phyloP scores from a whole-genome alignment of 2,888 invertebrate genomes.

The Tinea pellionella region DNA sequence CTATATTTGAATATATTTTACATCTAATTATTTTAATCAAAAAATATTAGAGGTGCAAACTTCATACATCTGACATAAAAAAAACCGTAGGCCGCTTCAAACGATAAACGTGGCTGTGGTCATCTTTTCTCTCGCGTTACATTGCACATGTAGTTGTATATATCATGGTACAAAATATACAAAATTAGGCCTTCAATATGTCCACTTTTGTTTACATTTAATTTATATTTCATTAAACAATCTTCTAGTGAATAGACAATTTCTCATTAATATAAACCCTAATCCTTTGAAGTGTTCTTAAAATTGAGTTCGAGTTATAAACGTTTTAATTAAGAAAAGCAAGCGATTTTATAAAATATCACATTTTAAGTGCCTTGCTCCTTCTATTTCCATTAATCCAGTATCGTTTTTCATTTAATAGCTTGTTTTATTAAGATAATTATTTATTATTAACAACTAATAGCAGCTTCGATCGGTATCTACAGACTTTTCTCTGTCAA shows the following conservation, averaged over 20 bases:
- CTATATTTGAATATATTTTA: no score
- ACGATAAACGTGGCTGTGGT: no score
- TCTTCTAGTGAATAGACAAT: background rate
- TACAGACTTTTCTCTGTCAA: no score
- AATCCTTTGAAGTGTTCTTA: background rate
- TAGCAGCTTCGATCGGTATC: no score
- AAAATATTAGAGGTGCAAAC: no score
- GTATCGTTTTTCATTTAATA: background rate
- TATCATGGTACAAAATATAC: no score
- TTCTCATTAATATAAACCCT: background rate
- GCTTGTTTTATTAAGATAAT: background rate
- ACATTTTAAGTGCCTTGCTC: background rate
- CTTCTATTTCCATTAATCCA: background rate
- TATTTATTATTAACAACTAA: background rate
- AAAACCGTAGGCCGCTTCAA: no score
- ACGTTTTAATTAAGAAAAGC: background rate
- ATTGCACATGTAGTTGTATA: no score
- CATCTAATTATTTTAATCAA: no score
- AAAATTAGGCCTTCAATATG: no score
- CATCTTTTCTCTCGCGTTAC: no score
- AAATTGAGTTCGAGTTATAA: background rate
- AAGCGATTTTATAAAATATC: background rate
- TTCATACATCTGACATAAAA: no score
- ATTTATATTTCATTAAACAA: conserved; percentile 2
- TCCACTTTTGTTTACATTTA: background rate